These are phyloP conservation scores for Peromyscus nudipes DNA, from an alignment of 2,797 vertebrate species.

Conservation along the genomic window DNA sequence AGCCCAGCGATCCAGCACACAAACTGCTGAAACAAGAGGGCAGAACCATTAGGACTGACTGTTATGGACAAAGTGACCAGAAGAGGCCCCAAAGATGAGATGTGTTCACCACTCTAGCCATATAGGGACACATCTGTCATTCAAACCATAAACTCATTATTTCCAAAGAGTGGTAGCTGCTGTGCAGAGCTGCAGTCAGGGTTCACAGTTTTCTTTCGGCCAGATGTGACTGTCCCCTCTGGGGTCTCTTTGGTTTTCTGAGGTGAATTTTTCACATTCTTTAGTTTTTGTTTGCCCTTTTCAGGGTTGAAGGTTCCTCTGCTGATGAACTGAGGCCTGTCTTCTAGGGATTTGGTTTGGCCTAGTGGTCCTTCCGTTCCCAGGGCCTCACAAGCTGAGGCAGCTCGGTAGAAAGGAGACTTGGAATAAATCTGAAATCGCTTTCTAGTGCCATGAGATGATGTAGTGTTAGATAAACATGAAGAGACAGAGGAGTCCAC, in stretches of 20 bases:
- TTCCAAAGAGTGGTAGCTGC: slow-evolving; percentile 94
- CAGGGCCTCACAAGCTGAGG: slow-evolving; percentile 74
- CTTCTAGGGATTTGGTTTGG: slow-evolving; percentile 88
- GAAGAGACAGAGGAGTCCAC: slow-evolving; percentile 89
- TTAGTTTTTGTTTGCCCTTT: slow-evolving; percentile 97
- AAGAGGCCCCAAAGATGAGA: slow-evolving; percentile 64
- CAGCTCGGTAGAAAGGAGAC: slow-evolving; percentile 93
- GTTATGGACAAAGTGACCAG: slow-evolving; percentile 37
- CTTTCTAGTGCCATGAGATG: slow-evolving; percentile 91
- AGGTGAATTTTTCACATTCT: slow-evolving; percentile 92
- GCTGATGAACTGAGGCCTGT: slow-evolving; percentile 94
- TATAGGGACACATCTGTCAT: background rate
- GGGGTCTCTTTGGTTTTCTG: slow-evolving; percentile 92
- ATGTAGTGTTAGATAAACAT: slow-evolving; percentile 91
- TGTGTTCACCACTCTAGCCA: slow-evolving; percentile 19
- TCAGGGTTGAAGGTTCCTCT: slow-evolving; percentile 96
- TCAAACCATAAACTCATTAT: slow-evolving; percentile 99
- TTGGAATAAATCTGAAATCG: slow-evolving; percentile 95
- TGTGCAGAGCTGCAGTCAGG: slow-evolving; percentile 89
- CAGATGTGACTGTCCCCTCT: slow-evolving; percentile 85
- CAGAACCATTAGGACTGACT: slow-evolving; percentile 51
- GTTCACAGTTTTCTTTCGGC: slow-evolving; percentile 89
- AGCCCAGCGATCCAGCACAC: slow-evolving; percentile 41
- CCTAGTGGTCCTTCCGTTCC: slow-evolving; percentile 85
- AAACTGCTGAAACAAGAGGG: slow-evolving; percentile 36